These are phyloP conservation scores for Rhagonycha fulva DNA, from an alignment of 2,888 invertebrate genomes.

Conservation along the genomic window DNA sequence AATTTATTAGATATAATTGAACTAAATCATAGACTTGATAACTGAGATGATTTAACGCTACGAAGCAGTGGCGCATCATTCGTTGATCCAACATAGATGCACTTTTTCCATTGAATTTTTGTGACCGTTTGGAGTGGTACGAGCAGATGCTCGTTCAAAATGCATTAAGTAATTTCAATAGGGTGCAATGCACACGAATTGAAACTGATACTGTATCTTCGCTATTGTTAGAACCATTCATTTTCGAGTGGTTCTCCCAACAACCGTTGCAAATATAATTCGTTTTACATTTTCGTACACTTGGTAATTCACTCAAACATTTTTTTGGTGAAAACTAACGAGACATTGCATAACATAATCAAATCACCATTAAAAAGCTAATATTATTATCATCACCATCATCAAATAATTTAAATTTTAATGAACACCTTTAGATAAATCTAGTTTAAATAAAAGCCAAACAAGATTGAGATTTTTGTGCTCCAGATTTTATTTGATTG, in stretches of 20 bases:
- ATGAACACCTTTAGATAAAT: neutral
- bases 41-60: no score
- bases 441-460: neutral
- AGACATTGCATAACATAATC: neutral
- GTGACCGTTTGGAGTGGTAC: neutral
- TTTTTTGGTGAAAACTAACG: neutral
- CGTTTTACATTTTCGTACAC: neutral
- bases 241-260: neutral
- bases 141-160: conserved; percentile 7
- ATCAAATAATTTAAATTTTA: neutral
- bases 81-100: neutral
- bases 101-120: neutral
- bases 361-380: neutral
- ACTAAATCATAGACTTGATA: neutral
- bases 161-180: conserved; percentile 6
- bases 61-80: neutral
- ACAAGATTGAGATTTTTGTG: neutral
- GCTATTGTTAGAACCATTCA: conserved; percentile 8
- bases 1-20: neutral
- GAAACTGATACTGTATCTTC: conserved; percentile 7
- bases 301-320: neutral
- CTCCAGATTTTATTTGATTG: neutral
- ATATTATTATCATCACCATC: neutral
- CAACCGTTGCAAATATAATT: neutral
- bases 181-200: neutral